A percentile compares a stretch with the other conserved stretches of the same genome.
These are phyloP conservation scores for Microplitis demolitor DNA, from an alignment of 1,140 invertebrate species.

Conservation along the genomic window DNA sequence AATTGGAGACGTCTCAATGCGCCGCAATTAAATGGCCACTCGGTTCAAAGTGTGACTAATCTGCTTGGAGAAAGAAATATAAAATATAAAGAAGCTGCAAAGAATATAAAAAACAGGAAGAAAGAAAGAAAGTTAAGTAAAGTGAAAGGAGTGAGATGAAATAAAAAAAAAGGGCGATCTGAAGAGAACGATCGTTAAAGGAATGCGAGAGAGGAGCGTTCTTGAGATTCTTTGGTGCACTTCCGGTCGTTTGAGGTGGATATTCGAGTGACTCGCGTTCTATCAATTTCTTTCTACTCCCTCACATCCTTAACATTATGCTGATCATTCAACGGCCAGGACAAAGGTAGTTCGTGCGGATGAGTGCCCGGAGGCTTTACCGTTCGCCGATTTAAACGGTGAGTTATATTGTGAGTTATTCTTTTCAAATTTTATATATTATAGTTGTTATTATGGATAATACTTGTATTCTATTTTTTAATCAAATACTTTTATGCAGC, in stretches of 20 bases:
- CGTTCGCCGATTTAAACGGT: slow-evolving; percentile 36
- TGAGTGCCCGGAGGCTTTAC: slow-evolving; percentile 16
- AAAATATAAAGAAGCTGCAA: background rate
- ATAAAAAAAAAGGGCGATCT: background rate
- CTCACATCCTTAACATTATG: slow-evolving; percentile 7
- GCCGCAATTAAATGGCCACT: slow-evolving; percentile 2
- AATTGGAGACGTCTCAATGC: slow-evolving; percentile 10
- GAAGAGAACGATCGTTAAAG: background rate
- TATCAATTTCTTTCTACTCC: background rate
- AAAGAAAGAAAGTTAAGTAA: background rate
- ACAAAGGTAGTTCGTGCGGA: slow-evolving; percentile 4
- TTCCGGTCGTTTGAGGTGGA: slow-evolving; percentile 14
- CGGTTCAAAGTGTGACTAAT: slow-evolving; percentile 17
- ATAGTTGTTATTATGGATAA: background rate
- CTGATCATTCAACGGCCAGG: background rate
- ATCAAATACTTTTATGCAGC: no score
- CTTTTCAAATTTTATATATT: background rate
- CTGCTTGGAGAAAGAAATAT: background rate
- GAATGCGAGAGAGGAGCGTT: background rate
- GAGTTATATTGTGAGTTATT: background rate
- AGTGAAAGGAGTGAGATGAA: background rate
- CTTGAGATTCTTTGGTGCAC: background rate
- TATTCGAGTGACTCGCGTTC: background rate
- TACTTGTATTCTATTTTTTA: no score
- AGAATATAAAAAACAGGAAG: background rate